Evolutionary conservation across 2,888 invertebrate species (phyloP).

Genomic region (Schizotus pectinicornis): DNA sequence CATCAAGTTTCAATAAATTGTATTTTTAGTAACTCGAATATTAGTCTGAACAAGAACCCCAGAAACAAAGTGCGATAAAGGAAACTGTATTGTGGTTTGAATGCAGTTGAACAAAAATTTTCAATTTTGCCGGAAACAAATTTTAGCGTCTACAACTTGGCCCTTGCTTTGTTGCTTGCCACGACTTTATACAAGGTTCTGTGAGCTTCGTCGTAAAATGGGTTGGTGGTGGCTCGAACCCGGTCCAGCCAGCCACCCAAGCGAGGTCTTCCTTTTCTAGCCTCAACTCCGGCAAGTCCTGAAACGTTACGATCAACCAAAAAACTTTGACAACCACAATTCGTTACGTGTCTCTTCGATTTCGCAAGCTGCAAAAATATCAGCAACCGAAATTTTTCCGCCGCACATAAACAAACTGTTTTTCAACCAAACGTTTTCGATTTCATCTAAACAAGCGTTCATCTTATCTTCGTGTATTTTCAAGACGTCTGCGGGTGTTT

Average conservation of each 20-base stretch:
- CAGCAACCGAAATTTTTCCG: constrained; percentile 71
- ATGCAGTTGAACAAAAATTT: too few relatives aligned
- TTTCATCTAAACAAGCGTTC: constrained; percentile 63
- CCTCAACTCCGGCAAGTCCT: constrained; percentile 75
- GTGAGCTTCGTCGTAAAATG: constrained; percentile 69
- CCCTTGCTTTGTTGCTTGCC: constrained; percentile 7
- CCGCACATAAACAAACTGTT: constrained; percentile 62
- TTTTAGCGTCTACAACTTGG: not conserved
- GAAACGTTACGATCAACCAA: constrained; percentile 26
- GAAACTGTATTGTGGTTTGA: too few relatives aligned
- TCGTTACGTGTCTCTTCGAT: constrained; percentile 76
- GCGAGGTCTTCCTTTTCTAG: constrained; percentile 64
- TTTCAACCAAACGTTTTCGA: constrained; percentile 63
- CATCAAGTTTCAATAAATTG: too few relatives aligned
- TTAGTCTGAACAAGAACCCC: too few relatives aligned
- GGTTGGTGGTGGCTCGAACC: constrained; percentile 67
- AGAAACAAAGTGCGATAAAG: too few relatives aligned
- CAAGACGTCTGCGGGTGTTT: constrained; percentile 57
- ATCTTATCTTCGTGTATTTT: constrained; percentile 59
- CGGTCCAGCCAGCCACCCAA: constrained; percentile 70
- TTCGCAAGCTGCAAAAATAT: constrained; percentile 78
- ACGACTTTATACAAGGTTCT: constrained; percentile 44
- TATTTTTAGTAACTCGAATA: too few relatives aligned
- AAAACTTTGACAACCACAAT: not conserved
- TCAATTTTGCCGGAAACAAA: too few relatives aligned